Evolutionary conservation across 2,113 vertebrate species (phyloP).

Genomic region (Emydura subglobosa): DNA sequence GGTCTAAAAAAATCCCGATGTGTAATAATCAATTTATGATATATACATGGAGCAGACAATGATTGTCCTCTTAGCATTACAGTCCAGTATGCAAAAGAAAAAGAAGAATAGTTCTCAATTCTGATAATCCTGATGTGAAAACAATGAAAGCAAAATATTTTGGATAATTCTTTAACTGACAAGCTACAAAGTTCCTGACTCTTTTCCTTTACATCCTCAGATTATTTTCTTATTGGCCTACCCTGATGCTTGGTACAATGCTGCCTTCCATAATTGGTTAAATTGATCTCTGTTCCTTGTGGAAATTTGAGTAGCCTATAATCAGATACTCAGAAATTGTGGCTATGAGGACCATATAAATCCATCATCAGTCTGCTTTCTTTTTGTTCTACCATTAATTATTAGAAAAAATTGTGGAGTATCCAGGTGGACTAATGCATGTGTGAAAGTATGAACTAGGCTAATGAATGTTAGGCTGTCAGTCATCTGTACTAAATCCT

Average conservation of each 20-base stretch:
- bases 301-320: background rate
- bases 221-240: background rate
- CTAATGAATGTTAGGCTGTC: background rate
- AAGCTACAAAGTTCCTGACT: background rate
- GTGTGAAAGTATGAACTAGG: background rate
- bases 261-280: background rate
- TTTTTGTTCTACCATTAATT: background rate
- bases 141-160: background rate
- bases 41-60: background rate
- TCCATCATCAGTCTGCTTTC: background rate
- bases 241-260: accelerated
- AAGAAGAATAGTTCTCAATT: background rate
- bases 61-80: background rate
- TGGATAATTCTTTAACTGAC: background rate
- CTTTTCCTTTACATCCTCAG: background rate
- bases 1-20: background rate
- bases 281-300: background rate
- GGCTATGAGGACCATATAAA: background rate
- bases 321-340: accelerated
- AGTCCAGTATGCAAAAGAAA: background rate
- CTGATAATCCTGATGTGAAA: background rate
- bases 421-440: background rate
- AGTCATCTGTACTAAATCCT: background rate
- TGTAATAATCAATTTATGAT: background rate
- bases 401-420: background rate